Evolutionary conservation across 2,888 invertebrate genomes (phyloP), one percentile per base, ranked within the genome.

Genomic region (Zhuqinia jingwanae): DNA sequence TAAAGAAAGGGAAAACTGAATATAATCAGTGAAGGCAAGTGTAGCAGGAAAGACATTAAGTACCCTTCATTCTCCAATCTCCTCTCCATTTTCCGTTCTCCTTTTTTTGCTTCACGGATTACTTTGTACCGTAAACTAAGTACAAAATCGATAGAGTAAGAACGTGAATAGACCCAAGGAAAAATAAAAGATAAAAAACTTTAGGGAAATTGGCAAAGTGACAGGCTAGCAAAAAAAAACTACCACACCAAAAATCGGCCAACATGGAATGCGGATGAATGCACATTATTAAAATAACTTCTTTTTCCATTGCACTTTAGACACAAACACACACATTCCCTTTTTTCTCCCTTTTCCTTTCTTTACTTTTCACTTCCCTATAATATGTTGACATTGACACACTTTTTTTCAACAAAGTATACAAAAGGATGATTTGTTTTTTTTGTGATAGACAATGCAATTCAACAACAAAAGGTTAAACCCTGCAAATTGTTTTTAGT

Each of bases 381-480:
- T n/a, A n/a, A n/a, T n/a, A n/a, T n/a, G n/a, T 20, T 65, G 65
- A 79, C 79, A 79, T 50, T 79, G 79, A 65, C 79, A 79, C 30
- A 79, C 79, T 79, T 79, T 58, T 45, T 6, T 45, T 45, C 45
- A 2, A n/a, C 11, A 36, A 60, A 77, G 36, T 11, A 60, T 13
- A 20, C 27, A 77, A 20, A 42, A 17, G n/a, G n/a, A n/a, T n/a
- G n/a, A n/a, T n/a, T n/a, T n/a, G n/a, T n/a, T n/a, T n/a, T n/a
- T 15, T 77, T 77, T 77, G 30, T 27, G 56, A 2, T 30, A 27
- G 20, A 30, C 30, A 27, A 75, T 47, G 47, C 13, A 58, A 77
- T 77, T 36, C 15, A 5, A 27, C 8, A 50, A 45, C 8, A 22
- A 8, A 36, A 36, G n/a, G 42, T 15, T 45, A 45, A 68, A 45